phyloP scores from a whole-genome alignment of 2,113 vertebrate genomes.

The Erinaceus europaeus region DNA sequence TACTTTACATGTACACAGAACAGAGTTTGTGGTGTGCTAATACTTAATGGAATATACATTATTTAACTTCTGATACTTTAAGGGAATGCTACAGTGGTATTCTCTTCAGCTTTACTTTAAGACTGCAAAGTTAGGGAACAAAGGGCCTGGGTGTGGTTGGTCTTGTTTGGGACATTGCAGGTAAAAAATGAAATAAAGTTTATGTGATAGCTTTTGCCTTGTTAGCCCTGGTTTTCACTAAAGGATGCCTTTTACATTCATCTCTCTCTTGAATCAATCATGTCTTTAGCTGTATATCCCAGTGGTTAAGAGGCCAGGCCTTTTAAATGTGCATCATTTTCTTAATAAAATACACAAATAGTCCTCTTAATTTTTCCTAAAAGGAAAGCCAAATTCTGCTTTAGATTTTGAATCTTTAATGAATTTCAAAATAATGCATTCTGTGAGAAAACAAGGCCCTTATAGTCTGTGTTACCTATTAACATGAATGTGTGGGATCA shows the following conservation, averaged over 20 bases:
- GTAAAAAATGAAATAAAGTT: slow-evolving; percentile 47
- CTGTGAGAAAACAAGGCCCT: slow-evolving; percentile 40
- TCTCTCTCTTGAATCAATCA: slow-evolving; percentile 37
- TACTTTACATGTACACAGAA: neutral
- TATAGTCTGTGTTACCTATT: slow-evolving; percentile 9
- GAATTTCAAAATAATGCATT: slow-evolving; percentile 47
- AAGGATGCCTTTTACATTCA: slow-evolving; percentile 42
- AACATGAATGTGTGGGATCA: slow-evolving; percentile 60
- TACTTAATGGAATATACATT: slow-evolving; percentile 19
- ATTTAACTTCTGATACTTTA: slow-evolving; percentile 40
- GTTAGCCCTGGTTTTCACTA: slow-evolving; percentile 30
- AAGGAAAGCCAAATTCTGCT: slow-evolving; percentile 61
- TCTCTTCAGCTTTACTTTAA: slow-evolving; percentile 62
- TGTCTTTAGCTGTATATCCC: slow-evolving; percentile 38
- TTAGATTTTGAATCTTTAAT: slow-evolving; percentile 35
- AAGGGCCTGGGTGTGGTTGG: neutral
- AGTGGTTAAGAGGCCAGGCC: slow-evolving; percentile 27
- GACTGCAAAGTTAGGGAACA: slow-evolving; percentile 52
- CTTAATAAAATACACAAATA: slow-evolving; percentile 51
- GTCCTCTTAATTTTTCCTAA: slow-evolving; percentile 45
- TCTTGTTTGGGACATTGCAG: slow-evolving; percentile 25
- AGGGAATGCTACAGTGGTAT: neutral
- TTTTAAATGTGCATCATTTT: slow-evolving; percentile 37
- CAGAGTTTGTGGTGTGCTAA: slow-evolving; percentile 8
- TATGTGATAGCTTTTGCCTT: slow-evolving; percentile 28